Conservation (phyloP, 2,888 invertebrate species). For the Gari tellinella region DNA sequence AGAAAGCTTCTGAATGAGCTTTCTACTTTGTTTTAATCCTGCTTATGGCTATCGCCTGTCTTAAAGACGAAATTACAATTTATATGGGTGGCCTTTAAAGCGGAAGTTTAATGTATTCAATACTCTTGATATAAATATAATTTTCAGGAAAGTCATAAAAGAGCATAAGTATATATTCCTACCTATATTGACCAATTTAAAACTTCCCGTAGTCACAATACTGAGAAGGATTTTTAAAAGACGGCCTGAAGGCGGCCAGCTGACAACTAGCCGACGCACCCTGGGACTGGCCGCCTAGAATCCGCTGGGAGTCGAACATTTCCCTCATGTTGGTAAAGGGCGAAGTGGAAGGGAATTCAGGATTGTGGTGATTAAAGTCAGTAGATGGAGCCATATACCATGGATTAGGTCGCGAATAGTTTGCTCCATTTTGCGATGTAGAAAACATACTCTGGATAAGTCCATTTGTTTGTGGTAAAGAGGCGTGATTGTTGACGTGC, state of each 20-base stretch:
- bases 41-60: no score
- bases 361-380: constrained; percentile 67
- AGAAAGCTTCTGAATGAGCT: no score
- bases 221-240: constrained; percentile 74
- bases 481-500: constrained; percentile 51
- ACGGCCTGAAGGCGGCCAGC: constrained; percentile 77
- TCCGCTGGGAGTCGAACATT: constrained; percentile 76
- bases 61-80: no score
- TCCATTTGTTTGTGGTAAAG: constrained; percentile 72
- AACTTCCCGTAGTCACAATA: constrained; percentile 78
- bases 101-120: no score
- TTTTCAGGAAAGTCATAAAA: no score
- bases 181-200: constrained; percentile 17
- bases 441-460: constrained; percentile 74
- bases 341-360: constrained; percentile 66
- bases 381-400: constrained; percentile 76
- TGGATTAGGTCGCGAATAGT: constrained; percentile 72
- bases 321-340: constrained; percentile 71
- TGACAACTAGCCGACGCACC: constrained; percentile 77
- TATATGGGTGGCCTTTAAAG: no score
- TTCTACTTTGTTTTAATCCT: no score
- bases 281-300: constrained; percentile 63
- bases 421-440: constrained; percentile 67
- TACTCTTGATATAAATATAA: no score
- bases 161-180: no score